phyloP scores from a whole-genome alignment of 2,113 vertebrate species.

The Blennius ocellaris region DNA sequence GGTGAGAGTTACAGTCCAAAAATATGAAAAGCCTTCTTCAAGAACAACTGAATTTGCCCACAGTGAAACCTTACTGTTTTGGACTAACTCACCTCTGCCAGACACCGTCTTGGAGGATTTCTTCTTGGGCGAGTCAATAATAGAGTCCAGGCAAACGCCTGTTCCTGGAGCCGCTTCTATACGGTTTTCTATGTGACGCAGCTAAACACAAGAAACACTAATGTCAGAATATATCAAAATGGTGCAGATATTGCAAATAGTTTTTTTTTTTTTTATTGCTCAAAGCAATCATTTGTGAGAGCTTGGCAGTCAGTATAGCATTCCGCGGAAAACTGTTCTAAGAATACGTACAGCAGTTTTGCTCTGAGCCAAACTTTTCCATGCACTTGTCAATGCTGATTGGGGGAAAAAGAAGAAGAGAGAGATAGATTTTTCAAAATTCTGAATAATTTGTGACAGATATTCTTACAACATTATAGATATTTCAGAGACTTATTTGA shows the following conservation, averaged over 20 bases:
- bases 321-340: not conserved
- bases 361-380: constrained; percentile 89
- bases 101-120: constrained; percentile 83
- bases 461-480: not conserved
- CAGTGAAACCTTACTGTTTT: not conserved
- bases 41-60: not conserved
- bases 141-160: constrained; percentile 85
- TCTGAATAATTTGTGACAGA: not conserved
- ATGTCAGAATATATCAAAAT: not conserved
- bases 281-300: not conserved
- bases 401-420: constrained; percentile 11
- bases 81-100: constrained; percentile 84
- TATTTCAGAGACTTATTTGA: no score
- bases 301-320: not conserved
- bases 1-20: not conserved
- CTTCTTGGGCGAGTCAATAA: constrained; percentile 91
- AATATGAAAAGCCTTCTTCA: not conserved
- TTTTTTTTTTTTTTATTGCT: not conserved
- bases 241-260: not conserved
- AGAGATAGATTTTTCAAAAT: constrained; percentile 27
- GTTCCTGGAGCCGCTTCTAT: constrained; percentile 87
- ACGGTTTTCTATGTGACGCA: constrained; percentile 94
- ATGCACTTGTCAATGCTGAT: constrained; percentile 86
- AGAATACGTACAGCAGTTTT: constrained; percentile 93
- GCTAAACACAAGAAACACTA: constrained; percentile 73